A percentile compares a stretch with the other conserved stretches of the same genome.
These are phyloP conservation scores for Heteractis magnifica DNA, from an alignment of 92 coral and sea anemone species.

Conservation along the genomic window DNA sequence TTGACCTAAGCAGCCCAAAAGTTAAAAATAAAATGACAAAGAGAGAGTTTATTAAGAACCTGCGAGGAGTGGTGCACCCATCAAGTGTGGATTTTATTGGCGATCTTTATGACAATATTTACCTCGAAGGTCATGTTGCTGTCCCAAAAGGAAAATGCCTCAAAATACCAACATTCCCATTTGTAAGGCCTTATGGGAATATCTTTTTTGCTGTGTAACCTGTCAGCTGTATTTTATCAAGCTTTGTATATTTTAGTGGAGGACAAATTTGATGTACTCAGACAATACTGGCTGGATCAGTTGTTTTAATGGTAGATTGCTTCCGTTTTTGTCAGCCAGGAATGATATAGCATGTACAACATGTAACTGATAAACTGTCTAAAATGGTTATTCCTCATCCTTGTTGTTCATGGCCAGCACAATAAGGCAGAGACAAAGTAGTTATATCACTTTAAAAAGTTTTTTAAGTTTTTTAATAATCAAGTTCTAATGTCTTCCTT, in stretches of 20 bases:
- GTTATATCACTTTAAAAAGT: no score
- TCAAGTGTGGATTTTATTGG: slow-evolving; percentile 86
- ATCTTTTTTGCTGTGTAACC: slow-evolving; percentile 70
- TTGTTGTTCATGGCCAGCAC: no score
- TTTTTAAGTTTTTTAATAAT: no score
- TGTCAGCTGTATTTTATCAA: neutral
- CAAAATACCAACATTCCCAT: slow-evolving; percentile 68
- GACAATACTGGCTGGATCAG: slow-evolving; percentile 2
- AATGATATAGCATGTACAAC: no score
- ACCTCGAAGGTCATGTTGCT: slow-evolving; percentile 87
- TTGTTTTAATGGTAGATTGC: neutral
- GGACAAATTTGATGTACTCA: neutral
- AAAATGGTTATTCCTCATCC: no score
- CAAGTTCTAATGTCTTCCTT: no score
- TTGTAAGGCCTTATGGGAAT: slow-evolving; percentile 97
- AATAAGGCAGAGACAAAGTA: no score
- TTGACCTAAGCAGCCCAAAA: slow-evolving; percentile 96
- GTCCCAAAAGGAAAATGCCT: slow-evolving; percentile 69
- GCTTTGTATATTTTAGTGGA: neutral
- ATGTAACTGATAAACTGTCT: no score
- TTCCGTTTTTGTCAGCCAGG: neutral
- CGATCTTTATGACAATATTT: slow-evolving; percentile 89
- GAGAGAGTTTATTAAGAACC: slow-evolving; percentile 93
- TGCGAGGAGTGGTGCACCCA: slow-evolving; percentile 90
- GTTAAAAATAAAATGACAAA: slow-evolving; percentile 97